phyloP scores from a whole-genome alignment of 2,797 vertebrate genomes.

The Halcyon smyrnensis region DNA sequence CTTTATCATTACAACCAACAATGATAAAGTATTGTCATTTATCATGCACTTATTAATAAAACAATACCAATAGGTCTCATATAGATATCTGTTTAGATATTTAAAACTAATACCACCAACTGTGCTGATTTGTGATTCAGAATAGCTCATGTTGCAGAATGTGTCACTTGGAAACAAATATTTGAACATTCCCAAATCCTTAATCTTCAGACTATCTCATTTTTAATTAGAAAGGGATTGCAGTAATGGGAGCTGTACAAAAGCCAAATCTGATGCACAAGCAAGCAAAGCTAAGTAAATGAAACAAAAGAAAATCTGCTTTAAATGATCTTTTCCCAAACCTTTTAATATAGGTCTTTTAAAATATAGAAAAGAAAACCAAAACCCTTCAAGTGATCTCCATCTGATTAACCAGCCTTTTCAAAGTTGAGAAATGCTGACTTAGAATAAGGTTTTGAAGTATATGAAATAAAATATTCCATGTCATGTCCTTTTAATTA shows the following conservation, averaged over 20 bases:
- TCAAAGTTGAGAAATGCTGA: not conserved
- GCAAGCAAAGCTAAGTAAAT: slow-evolving; percentile 57
- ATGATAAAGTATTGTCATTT: not conserved
- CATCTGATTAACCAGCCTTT: not conserved
- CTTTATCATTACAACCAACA: not conserved
- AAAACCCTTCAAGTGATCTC: not conserved
- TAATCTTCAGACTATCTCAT: slow-evolving; percentile 81
- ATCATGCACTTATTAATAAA: not conserved
- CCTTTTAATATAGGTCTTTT: not conserved
- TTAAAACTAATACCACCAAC: not conserved
- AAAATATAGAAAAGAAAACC: not conserved
- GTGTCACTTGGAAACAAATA: slow-evolving; percentile 78
- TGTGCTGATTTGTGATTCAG: not conserved
- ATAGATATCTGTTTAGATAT: not conserved
- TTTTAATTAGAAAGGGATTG: slow-evolving; percentile 89
- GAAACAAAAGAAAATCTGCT: slow-evolving; percentile 74
- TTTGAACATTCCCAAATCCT: slow-evolving; percentile 65
- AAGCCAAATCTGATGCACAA: slow-evolving; percentile 74
- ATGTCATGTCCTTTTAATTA: not conserved
- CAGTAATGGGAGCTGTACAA: slow-evolving; percentile 75
- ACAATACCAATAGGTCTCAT: not conserved
- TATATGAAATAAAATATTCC: not conserved
- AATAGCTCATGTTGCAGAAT: slow-evolving; percentile 43
- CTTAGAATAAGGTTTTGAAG: not conserved
- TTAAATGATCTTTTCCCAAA: slow-evolving; percentile 38